These are phyloP conservation scores for Lordiphosa andalusiaca DNA, from an alignment of 2,888 invertebrate species.

Conservation along the genomic window DNA sequence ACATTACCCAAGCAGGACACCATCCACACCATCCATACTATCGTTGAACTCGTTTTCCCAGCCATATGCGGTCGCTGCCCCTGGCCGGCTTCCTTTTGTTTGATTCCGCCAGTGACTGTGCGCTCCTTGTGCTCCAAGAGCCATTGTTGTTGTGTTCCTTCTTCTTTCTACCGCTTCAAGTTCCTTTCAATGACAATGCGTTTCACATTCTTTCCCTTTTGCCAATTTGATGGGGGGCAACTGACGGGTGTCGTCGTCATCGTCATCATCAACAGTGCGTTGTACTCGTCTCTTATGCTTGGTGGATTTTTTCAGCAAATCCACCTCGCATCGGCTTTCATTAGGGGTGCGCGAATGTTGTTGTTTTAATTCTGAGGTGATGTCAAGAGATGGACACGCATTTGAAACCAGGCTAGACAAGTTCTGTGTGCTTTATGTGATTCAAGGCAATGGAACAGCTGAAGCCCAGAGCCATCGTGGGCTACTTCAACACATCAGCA, in stretches of 20 bases:
- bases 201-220: conserved; percentile 26
- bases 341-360: conserved; percentile 6
- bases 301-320: conserved; percentile 1
- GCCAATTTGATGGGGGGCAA: conserved; percentile 38
- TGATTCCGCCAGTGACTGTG: conserved; percentile 10
- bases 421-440: background rate
- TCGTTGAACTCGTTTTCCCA: conserved; percentile 63
- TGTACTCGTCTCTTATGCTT: conserved; percentile 43
- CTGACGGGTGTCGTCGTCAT: conserved; percentile 35
- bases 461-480: no score
- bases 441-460: no score
- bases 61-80: conserved; percentile 72
- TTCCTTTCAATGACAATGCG: conserved; percentile 73
- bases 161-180: conserved; percentile 38
- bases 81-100: conserved; percentile 47
- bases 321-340: conserved; percentile 8
- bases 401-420: background rate
- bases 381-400: no score
- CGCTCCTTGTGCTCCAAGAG: conserved; percentile 5
- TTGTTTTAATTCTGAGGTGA: conserved; percentile 1
- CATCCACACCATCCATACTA: conserved; percentile 27
- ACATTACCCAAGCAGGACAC: conserved; percentile 68
- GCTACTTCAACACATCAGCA: no score
- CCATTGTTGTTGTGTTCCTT: conserved; percentile 30
- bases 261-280: conserved; percentile 45